phyloP scores from a whole-genome alignment of 2,888 invertebrate genomes.

The Polydrusus cervinus region DNA sequence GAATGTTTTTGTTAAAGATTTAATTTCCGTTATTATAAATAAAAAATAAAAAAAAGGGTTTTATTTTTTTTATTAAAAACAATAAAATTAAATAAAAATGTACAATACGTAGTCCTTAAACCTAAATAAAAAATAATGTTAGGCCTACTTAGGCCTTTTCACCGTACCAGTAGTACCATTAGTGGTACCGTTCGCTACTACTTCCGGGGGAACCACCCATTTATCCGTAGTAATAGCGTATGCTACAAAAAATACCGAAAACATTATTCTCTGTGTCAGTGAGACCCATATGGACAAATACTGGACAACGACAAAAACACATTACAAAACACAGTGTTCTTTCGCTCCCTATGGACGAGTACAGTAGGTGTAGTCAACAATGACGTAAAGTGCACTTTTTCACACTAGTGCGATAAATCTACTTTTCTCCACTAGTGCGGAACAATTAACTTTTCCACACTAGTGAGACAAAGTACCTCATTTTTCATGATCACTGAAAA shows the following conservation, averaged over 20 bases:
- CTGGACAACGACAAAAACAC: neutral
- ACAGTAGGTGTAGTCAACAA: no score
- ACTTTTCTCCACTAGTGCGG: no score
- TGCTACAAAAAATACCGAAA: conserved; percentile 11
- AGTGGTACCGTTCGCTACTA: neutral
- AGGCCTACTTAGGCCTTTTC: neutral
- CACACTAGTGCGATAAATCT: no score
- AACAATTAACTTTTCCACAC: no score
- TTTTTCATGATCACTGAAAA: no score
- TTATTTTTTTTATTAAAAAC: conserved; percentile 20
- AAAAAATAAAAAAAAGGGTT: no score
- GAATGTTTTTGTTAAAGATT: no score
- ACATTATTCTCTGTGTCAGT: neutral
- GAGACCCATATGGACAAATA: no score
- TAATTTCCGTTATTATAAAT: neutral
- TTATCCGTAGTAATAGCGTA: conserved; percentile 13
- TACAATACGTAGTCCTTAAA: neutral
- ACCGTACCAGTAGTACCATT: no score
- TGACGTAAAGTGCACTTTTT: no score
- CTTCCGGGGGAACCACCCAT: conserved; percentile 22
- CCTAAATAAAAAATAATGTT: neutral
- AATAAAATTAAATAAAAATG: conserved; percentile 25
- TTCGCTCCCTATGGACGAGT: no score
- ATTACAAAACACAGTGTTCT: neutral
- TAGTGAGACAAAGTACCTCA: no score